phyloP scores from a whole-genome alignment of 2,113 vertebrate species.

The Thymallus thymallus region DNA sequence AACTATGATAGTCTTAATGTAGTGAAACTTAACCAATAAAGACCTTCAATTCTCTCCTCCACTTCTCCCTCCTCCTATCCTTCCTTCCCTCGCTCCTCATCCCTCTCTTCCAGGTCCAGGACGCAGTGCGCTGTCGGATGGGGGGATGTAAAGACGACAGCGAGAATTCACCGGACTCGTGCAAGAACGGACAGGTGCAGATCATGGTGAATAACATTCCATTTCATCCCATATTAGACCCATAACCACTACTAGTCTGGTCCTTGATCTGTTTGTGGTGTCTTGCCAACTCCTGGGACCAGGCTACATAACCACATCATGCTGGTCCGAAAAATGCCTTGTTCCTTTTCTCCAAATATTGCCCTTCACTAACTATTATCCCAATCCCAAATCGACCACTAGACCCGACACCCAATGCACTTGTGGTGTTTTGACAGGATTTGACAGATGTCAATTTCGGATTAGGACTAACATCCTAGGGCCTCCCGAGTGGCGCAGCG shows the following conservation, averaged over 20 bases:
- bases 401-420: too few species aligned
- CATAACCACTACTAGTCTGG: constrained; percentile 9
- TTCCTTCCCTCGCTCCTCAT: too few species aligned
- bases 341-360: too few species aligned
- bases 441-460: background rate
- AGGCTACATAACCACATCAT: too few species aligned
- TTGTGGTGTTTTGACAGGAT: background rate
- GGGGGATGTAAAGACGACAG: constrained; percentile 95
- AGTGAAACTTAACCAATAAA: too few species aligned
- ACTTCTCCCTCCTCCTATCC: background rate
- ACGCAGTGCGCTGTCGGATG: constrained; percentile 94
- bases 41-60: too few species aligned
- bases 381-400: too few species aligned
- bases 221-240: constrained; percentile 62
- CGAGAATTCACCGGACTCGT: constrained; percentile 96
- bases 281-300: background rate
- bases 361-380: too few species aligned
- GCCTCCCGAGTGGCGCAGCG: too few species aligned
- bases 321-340: too few species aligned
- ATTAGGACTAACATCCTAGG: too few species aligned
- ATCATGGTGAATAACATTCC: constrained; percentile 93
- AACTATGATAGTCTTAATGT: too few species aligned
- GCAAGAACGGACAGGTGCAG: constrained; percentile 98
- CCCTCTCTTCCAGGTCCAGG: constrained; percentile 84
- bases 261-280: constrained; percentile 15